A percentile compares a stretch with the other conserved stretches of the same genome.
These are phyloP conservation scores for Helicoverpa zea DNA, from an alignment of 1,140 invertebrate genomes.

Conservation along the genomic window DNA sequence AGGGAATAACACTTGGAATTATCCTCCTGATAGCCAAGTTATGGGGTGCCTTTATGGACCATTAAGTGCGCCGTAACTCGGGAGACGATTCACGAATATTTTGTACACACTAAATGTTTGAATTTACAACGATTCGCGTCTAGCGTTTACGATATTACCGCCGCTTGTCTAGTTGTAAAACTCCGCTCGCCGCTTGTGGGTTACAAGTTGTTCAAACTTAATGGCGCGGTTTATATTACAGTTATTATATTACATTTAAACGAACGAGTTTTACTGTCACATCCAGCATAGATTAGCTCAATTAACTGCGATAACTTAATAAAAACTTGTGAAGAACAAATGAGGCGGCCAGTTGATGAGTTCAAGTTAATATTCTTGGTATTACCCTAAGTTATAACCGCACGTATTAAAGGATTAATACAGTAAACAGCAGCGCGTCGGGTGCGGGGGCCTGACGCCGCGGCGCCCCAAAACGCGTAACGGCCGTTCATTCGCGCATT, in stretches of 20 bases:
- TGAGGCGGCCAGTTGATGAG: constrained; percentile 6
- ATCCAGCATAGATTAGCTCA: constrained; percentile 14
- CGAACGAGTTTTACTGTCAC: constrained; percentile 13
- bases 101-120: constrained; percentile 61
- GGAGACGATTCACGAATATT: constrained; percentile 70
- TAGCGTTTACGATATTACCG: constrained; percentile 40
- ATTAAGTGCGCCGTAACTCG: constrained; percentile 67
- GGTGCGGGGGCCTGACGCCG: constrained; percentile 2
- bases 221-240: background rate
- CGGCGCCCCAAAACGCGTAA: constrained; percentile 22
- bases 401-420: constrained; percentile 48
- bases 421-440: constrained; percentile 32
- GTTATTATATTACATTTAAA: constrained; percentile 31
- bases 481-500: constrained; percentile 79
- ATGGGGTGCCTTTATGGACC: constrained; percentile 83
- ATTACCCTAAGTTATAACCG: constrained; percentile 31
- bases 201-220: constrained; percentile 34
- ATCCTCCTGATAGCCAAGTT: constrained; percentile 80
- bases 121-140: constrained; percentile 52
- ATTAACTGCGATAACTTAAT: constrained; percentile 30
- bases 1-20: constrained; percentile 81
- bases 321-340: constrained; percentile 16
- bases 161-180: constrained; percentile 45
- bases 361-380: constrained; percentile 24
- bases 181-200: constrained; percentile 9